Evolutionary conservation across 2,888 invertebrate species (phyloP), one percentile per base, ranked within the genome.

Genomic region (Operophtera brumata): DNA sequence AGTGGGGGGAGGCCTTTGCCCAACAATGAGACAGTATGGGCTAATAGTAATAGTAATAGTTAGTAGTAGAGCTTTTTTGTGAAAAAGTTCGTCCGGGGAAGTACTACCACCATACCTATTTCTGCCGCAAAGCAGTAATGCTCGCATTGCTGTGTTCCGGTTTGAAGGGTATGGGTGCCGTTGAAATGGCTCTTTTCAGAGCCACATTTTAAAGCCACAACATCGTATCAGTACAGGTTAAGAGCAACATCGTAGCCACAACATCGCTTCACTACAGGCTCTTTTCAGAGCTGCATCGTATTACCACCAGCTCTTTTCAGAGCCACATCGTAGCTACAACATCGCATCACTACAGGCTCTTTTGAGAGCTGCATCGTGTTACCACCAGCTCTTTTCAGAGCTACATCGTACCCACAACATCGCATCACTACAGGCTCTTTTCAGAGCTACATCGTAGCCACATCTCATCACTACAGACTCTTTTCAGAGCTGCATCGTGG

Each of bases 261-360:
- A 35, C 49, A 53, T 36, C 46, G 37, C 28, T 43, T 30, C 43
- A 51, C 36, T 37, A 30, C 30, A 30, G 30, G 30, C 8, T 30
- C 30, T 30, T 30, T 30, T 30, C 30, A 30, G 30, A 30, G 30
- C 30, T 8, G 2, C 30, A 30, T 30, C 30, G 30, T 9, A 30
- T 30, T 2, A 30, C 30, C 30, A 30, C 8, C 11, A 25, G 47
- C 37, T 45, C 49, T 57, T 51, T 11, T 57, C 52, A 60, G 39
- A 48, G 34, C 47, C 14, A 28, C 12, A 47, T 57, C 57, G 32
- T 26, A 13, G 14, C 20, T 40, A 44, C 50, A 10, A 1, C 26
- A 8, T 35, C 0, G 1, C 28, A 12, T 28, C 28, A 32, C 14
- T 14, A 42, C 42, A 30, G 30, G 42, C 13, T 13, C 42, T 42